A percentile compares a stretch with the other conserved stretches of the same genome.
phyloP scores from a whole-genome alignment of 2,888 invertebrate genomes.

The Synergus japonicus region DNA sequence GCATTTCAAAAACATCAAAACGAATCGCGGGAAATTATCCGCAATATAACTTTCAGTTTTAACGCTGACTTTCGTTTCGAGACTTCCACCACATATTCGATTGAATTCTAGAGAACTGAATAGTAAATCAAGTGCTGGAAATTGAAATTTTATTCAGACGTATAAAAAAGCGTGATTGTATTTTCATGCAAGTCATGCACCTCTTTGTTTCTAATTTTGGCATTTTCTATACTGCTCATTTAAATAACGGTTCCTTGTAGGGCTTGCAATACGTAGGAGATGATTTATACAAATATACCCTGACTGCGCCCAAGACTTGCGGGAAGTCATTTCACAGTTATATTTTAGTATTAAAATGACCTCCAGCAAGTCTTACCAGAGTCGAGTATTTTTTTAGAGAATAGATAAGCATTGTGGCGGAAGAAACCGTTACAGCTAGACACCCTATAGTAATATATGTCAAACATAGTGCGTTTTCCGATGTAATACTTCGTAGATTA shows the following conservation, averaged over 20 bases:
- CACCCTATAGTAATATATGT: slow-evolving; percentile 24
- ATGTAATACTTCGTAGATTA: not conserved
- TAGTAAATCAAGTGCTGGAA: too few species aligned
- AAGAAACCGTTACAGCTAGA: slow-evolving; percentile 17
- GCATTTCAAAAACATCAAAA: not conserved
- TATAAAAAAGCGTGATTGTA: too few species aligned
- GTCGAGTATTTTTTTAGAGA: slow-evolving; percentile 21
- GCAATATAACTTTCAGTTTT: not conserved
- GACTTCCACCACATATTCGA: too few species aligned
- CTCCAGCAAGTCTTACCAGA: slow-evolving; percentile 33
- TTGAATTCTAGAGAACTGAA: too few species aligned
- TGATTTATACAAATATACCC: slow-evolving; percentile 37
- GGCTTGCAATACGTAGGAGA: not conserved
- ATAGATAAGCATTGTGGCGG: slow-evolving; percentile 23
- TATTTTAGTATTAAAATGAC: slow-evolving; percentile 41
- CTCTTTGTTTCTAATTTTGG: not conserved
- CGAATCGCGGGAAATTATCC: not conserved
- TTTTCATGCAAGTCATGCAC: not conserved
- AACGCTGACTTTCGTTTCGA: too few species aligned
- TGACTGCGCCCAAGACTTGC: slow-evolving; percentile 17
- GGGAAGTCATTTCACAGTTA: slow-evolving; percentile 40
- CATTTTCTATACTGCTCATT: not conserved
- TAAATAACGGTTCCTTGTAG: slow-evolving; percentile 7
- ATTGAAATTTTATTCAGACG: too few species aligned
- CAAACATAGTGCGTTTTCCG: not conserved